These are phyloP conservation scores for Plutella xylostella DNA, from an alignment of 2,888 invertebrate species.

Conservation along the genomic window DNA sequence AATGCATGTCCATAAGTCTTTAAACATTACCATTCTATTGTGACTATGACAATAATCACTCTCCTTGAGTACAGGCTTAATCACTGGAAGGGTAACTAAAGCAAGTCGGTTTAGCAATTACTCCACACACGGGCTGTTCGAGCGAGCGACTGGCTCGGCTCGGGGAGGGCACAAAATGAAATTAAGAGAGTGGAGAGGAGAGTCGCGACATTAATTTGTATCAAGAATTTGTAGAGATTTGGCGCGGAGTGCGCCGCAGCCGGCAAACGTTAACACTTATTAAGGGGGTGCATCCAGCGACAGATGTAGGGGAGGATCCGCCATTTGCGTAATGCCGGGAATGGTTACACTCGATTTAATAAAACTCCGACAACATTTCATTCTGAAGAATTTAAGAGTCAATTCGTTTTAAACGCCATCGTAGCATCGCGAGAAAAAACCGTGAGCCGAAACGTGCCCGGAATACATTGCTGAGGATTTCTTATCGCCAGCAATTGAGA, in stretches of 20 bases:
- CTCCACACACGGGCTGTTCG: too few species aligned
- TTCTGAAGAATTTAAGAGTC: conserved; percentile 68
- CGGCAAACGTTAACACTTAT: conserved; percentile 69
- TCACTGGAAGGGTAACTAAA: neutral
- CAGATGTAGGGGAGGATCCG: conserved; percentile 68
- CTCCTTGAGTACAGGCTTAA: neutral
- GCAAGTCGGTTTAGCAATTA: neutral
- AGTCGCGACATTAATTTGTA: conserved; percentile 64
- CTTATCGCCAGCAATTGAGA: conserved; percentile 70
- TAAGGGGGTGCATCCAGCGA: conserved; percentile 70
- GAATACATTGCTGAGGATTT: conserved; percentile 67
- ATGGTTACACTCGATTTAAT: conserved; percentile 71
- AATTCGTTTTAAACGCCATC: conserved; percentile 66
- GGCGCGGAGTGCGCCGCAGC: conserved; percentile 63
- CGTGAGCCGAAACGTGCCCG: conserved; percentile 65
- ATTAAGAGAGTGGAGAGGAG: conserved; percentile 55
- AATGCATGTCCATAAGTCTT: too few species aligned
- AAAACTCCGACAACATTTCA: conserved; percentile 68
- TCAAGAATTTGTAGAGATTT: conserved; percentile 70
- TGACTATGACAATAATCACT: too few species aligned
- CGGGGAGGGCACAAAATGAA: conserved; percentile 35
- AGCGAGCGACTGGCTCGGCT: too few species aligned
- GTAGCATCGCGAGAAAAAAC: conserved; percentile 63
- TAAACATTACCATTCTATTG: too few species aligned
- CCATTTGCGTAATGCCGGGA: conserved; percentile 69